phyloP scores from a whole-genome alignment of 2,113 vertebrate genomes.

The Peromyscus polionotus region DNA sequence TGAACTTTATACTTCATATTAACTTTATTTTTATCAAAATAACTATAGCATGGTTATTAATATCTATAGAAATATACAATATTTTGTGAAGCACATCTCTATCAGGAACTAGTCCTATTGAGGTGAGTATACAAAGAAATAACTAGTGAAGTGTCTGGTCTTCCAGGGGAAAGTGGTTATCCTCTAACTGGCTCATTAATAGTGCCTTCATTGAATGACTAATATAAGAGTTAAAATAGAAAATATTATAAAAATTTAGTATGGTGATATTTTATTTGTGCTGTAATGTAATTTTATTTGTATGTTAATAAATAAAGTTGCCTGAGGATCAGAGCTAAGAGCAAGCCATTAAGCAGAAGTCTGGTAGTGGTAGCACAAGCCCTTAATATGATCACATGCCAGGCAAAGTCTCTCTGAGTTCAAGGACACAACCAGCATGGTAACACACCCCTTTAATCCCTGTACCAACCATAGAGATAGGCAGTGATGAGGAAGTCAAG shows the following conservation, averaged over 20 bases:
- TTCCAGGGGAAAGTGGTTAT: neutral
- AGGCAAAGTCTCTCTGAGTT: too few species aligned
- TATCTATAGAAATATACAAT: constrained; percentile 55
- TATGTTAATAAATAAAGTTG: too few species aligned
- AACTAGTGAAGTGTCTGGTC: neutral
- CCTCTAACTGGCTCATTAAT: neutral
- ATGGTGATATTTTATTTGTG: too few species aligned
- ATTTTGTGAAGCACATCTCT: constrained; percentile 5
- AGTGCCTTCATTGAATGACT: neutral
- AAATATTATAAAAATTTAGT: neutral
- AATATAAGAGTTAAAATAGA: neutral
- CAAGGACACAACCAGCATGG: too few species aligned
- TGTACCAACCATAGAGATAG: too few species aligned
- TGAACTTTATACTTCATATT: constrained; percentile 4
- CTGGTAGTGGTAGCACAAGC: too few species aligned
- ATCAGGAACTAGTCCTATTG: neutral
- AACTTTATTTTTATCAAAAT: constrained; percentile 38
- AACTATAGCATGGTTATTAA: neutral
- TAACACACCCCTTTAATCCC: too few species aligned
- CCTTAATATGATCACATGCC: too few species aligned
- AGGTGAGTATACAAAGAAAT: neutral
- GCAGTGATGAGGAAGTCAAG: too few species aligned
- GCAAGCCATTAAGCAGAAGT: too few species aligned
- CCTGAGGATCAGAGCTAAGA: too few species aligned
- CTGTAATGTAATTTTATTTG: too few species aligned